Evolutionary conservation across 2,888 invertebrate species (phyloP), one percentile per base, ranked within the genome.

Genomic region (Pristionchus japonicus): DNA sequence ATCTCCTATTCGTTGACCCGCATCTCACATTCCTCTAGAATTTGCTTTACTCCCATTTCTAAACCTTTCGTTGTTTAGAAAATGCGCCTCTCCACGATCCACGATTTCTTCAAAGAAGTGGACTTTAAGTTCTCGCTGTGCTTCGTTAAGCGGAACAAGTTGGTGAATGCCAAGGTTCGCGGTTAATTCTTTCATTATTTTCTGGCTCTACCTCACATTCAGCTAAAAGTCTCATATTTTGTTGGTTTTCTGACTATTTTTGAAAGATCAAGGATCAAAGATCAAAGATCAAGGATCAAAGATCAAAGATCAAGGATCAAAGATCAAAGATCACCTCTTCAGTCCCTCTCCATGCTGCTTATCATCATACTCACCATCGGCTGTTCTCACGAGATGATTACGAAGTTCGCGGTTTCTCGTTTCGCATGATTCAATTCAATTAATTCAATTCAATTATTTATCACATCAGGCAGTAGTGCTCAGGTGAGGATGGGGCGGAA

Each of bases 111-210:
- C 37, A 13, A 37, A 34, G 77, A 77, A 6, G 27, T 77, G 43
- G 43, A 77, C 43, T 77, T 77, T 27, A 47, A 77, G 15, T 77
- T 77, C 37, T 77, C 77, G 0, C 27, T 77, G 7, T 77, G 77
- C 43, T 77, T 77, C 27, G 20, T 77, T 13, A 77, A 77, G 43
- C 23, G 27, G 77, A 77, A 77, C 77, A 40, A 47, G n/a, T n/a
- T 43, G 27, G 77, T 77, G 43, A 77, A 77, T 77, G 77, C 77
- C 23, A 77, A 77, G 43, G 77, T 77, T 17, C 23, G n/a, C 49
- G 13, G 47, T 47, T 47, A 13, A 6, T 47, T 47, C 9, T 47
- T 13, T 17, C 20, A 3, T 15, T 52, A 3, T 52, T 52, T 52
- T 52, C 52, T 20, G 17, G 9, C 17, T 52, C 20, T 3, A 52